phyloP scores from a whole-genome alignment of 2,888 invertebrate species.

The Leptinotarsa haldemani region DNA sequence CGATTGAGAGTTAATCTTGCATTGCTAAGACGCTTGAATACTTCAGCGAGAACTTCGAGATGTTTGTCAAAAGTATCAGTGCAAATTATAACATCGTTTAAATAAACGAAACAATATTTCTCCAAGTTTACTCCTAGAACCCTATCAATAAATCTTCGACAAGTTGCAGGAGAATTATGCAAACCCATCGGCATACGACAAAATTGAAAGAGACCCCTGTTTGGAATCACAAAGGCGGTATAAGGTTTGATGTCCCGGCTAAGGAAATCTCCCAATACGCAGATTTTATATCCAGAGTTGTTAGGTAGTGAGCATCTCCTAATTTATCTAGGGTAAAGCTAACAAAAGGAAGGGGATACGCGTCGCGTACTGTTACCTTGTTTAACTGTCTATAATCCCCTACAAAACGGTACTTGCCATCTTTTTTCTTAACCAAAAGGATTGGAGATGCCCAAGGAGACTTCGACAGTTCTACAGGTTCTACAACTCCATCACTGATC shows the following conservation, averaged over 20 bases:
- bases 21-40: conserved; percentile 25
- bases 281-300: conserved; percentile 40
- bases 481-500: conserved; percentile 48
- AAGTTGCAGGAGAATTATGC: conserved; percentile 48
- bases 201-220: conserved; percentile 40
- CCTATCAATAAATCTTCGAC: conserved; percentile 46
- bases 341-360: conserved; percentile 33
- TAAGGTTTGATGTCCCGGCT: conserved; percentile 35
- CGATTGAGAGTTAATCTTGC: conserved; percentile 48
- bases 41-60: conserved; percentile 37
- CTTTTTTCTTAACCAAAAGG: conserved; percentile 55
- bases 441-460: conserved; percentile 54
- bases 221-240: conserved; percentile 53
- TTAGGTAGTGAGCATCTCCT: conserved; percentile 30
- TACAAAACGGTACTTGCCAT: conserved; percentile 48
- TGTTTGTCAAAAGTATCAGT: conserved; percentile 42
- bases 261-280: conserved; percentile 38
- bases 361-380: conserved; percentile 38
- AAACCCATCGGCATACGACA: conserved; percentile 51
- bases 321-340: conserved; percentile 29
- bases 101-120: conserved; percentile 48
- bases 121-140: conserved; percentile 47
- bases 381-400: conserved; percentile 49
- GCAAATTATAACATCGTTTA: conserved; percentile 49
- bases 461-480: conserved; percentile 45